A percentile compares a stretch with the other conserved stretches of the same genome.
Evolutionary conservation across 2,113 vertebrate genomes (phyloP).

Genomic region (Pterocles orientalis): DNA sequence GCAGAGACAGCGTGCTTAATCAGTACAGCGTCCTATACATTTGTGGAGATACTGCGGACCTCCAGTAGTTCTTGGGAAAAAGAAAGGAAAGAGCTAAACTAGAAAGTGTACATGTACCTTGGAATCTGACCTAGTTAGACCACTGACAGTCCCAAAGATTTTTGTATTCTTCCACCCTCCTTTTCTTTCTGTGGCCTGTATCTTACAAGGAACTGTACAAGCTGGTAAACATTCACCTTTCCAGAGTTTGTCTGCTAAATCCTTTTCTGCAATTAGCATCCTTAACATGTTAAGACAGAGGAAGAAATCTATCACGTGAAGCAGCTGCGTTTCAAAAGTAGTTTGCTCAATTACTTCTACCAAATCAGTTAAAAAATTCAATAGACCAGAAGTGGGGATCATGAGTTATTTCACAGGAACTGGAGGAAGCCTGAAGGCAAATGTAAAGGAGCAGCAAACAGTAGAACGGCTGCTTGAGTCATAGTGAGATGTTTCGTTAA

Average conservation of each 20-base stretch:
- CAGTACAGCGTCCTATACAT: not conserved
- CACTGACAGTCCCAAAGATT: not conserved
- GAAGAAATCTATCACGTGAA: not conserved
- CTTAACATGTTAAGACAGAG: not conserved
- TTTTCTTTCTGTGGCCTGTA: not conserved
- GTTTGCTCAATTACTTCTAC: not conserved
- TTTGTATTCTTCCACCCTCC: not conserved
- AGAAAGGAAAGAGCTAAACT: not conserved
- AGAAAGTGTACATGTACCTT: not conserved
- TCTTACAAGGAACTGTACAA: not conserved
- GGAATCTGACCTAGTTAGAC: not conserved
- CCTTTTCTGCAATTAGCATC: not conserved
- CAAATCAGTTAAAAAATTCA: not conserved
- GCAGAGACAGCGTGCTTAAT: not conserved
- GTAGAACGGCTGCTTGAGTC: not conserved
- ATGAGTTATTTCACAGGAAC: not conserved
- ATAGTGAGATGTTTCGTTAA: not conserved
- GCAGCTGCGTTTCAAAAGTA: not conserved
- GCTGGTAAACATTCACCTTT: not conserved
- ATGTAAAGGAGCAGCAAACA: not conserved
- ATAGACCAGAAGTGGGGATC: not conserved
- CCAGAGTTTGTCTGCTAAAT: not conserved
- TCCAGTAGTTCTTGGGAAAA: not conserved
- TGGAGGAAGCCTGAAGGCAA: not conserved
- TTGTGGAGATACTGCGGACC: not conserved